phyloP scores from a whole-genome alignment of 2,113 vertebrate species.

The Marmota flaviventris region DNA sequence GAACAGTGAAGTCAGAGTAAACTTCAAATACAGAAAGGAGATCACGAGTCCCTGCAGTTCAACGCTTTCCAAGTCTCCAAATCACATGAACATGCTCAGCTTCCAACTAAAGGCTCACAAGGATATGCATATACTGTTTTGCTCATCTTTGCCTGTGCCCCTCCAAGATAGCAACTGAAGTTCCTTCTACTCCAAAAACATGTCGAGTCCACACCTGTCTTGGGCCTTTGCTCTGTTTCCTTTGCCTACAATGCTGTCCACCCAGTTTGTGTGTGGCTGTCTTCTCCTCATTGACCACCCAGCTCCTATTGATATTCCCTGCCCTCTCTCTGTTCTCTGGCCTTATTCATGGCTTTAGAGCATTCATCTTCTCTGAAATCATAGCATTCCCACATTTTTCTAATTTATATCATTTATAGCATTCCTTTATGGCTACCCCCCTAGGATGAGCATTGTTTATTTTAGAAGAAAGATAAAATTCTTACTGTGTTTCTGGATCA shows the following conservation, averaged over 20 bases:
- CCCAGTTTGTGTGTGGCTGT: background rate
- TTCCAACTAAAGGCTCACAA: background rate
- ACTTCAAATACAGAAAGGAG: background rate
- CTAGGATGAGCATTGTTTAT: background rate
- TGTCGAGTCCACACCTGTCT: background rate
- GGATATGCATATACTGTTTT: rapidly evolving
- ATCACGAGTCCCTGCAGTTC: background rate
- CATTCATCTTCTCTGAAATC: background rate
- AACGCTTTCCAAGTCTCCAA: background rate
- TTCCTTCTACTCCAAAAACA: background rate
- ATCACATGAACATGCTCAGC: background rate
- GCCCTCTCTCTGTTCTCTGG: background rate
- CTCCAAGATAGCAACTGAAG: too few species aligned
- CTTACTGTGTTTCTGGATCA: constrained; percentile 26
- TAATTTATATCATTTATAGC: background rate
- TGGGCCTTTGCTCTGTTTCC: background rate
- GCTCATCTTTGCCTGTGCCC: too few species aligned
- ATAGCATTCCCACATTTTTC: background rate
- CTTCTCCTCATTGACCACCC: background rate
- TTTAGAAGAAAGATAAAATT: constrained; percentile 50
- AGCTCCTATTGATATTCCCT: background rate
- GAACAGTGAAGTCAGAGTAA: background rate
- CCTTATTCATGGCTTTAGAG: background rate
- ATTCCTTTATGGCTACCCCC: too few species aligned
- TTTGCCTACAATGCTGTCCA: background rate